These are phyloP conservation scores for Pterostichus madidus DNA, from an alignment of 2,888 invertebrate genomes.

Conservation along the genomic window DNA sequence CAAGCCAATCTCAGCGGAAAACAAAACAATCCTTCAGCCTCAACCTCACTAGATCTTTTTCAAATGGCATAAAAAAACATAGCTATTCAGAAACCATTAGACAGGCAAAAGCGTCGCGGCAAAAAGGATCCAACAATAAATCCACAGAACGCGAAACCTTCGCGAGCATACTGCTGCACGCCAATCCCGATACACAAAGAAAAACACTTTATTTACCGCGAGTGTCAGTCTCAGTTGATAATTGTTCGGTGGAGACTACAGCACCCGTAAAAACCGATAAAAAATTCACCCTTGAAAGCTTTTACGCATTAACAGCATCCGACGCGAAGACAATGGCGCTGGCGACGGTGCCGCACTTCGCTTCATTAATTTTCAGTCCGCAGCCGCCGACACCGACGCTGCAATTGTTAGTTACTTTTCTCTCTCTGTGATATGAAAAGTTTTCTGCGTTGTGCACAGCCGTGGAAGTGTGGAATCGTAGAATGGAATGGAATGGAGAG, in stretches of 20 bases:
- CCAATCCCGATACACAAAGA: constrained; percentile 55
- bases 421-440: constrained; percentile 40
- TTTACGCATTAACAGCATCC: constrained; percentile 58
- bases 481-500: not conserved
- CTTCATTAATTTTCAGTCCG: constrained; percentile 46
- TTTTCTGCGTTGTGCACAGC: constrained; percentile 2
- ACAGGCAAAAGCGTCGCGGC: constrained; percentile 53
- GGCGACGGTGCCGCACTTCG: constrained; percentile 28
- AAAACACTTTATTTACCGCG: constrained; percentile 60
- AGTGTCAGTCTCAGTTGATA: constrained; percentile 61
- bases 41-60: constrained; percentile 40
- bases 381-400: constrained; percentile 41
- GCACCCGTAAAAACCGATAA: constrained; percentile 56
- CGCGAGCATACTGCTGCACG: constrained; percentile 18
- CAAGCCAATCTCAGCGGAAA: constrained; percentile 29
- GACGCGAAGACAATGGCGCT: constrained; percentile 53
- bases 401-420: constrained; percentile 45
- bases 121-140: constrained; percentile 60
- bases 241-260: constrained; percentile 35
- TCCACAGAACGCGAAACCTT: constrained; percentile 41
- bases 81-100: constrained; percentile 59
- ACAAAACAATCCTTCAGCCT: constrained; percentile 47
- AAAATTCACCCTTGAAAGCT: constrained; percentile 61
- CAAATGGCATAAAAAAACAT: constrained; percentile 31
- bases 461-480: not conserved